Evolutionary conservation across 1,140 invertebrate genomes (phyloP).

Genomic region (Drosophila sechellia): DNA sequence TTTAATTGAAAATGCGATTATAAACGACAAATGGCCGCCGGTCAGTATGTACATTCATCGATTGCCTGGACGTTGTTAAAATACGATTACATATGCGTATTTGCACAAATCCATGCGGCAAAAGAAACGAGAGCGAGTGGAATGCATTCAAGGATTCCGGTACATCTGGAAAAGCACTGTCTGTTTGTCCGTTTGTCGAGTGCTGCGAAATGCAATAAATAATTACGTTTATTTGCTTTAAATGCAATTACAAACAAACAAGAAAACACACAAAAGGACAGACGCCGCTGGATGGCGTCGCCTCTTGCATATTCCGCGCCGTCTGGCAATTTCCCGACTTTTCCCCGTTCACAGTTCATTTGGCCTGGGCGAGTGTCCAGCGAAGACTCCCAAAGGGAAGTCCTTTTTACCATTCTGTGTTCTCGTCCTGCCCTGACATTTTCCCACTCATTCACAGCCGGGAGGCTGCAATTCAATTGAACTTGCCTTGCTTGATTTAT

Average conservation of each 20-base stretch:
- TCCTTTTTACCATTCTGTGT: conserved; percentile 14
- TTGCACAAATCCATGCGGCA: conserved; percentile 34
- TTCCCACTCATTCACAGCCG: conserved; percentile 79
- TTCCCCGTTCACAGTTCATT: conserved; percentile 70
- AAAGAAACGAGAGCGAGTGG: conserved; percentile 13
- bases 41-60: not conserved
- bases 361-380: conserved; percentile 37
- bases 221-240: conserved; percentile 80
- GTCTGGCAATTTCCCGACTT: conserved; percentile 47
- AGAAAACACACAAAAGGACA: conserved; percentile 33
- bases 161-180: not conserved
- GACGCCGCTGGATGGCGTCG: conserved; percentile 8
- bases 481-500: conserved; percentile 79
- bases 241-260: conserved; percentile 76
- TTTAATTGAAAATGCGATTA: conserved; percentile 79
- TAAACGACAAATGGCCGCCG: conserved; percentile 51
- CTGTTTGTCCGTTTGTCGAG: conserved; percentile 11
- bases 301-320: conserved; percentile 55
- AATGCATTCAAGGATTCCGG: conserved; percentile 37
- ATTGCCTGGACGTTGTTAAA: conserved; percentile 41
- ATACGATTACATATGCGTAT: conserved; percentile 63
- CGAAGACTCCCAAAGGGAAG: conserved; percentile 6
- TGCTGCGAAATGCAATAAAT: conserved; percentile 75
- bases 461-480: conserved; percentile 78
- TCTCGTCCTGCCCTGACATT: conserved; percentile 46